Evolutionary conservation across 2,797 vertebrate genomes (phyloP).

Genomic region (Spondyliosoma cantharus): DNA sequence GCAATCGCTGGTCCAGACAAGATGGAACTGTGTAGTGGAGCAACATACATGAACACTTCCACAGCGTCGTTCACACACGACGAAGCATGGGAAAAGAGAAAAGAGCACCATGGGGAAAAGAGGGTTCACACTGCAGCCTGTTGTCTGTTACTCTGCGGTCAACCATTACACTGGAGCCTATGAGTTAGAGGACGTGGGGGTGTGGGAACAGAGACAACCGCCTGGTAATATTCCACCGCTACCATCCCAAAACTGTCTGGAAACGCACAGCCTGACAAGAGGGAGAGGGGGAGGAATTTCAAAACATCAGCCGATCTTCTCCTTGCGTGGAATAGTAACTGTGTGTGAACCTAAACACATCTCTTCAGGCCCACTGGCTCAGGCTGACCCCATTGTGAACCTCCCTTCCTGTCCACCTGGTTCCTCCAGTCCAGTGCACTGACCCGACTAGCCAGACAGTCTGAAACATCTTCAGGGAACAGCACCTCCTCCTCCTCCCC

Average conservation of each 20-base stretch:
- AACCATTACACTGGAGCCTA: slow-evolving; percentile 68
- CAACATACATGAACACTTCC: slow-evolving; percentile 16
- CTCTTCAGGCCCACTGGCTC: slow-evolving; percentile 45
- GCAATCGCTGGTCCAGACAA: slow-evolving; percentile 52
- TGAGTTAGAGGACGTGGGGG: slow-evolving; percentile 72
- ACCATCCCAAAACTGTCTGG: slow-evolving; percentile 56
- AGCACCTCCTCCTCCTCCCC: slow-evolving; percentile 37
- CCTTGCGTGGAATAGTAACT: slow-evolving; percentile 21
- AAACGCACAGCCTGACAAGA: slow-evolving; percentile 41
- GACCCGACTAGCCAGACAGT: slow-evolving; percentile 71
- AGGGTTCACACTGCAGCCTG: slow-evolving; percentile 50
- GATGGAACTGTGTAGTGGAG: slow-evolving; percentile 33
- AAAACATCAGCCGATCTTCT: slow-evolving; percentile 26
- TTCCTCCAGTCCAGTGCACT: slow-evolving; percentile 58
- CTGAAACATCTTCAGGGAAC: slow-evolving; percentile 78
- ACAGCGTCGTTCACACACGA: slow-evolving; percentile 7
- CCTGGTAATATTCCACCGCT: slow-evolving; percentile 64
- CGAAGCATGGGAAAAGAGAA: slow-evolving; percentile 59
- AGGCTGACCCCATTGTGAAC: slow-evolving; percentile 55
- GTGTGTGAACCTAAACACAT: slow-evolving; percentile 58
- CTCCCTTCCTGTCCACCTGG: slow-evolving; percentile 71
- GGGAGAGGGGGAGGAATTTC: slow-evolving; percentile 23
- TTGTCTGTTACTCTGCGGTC: slow-evolving; percentile 69
- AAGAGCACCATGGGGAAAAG: slow-evolving; percentile 58
- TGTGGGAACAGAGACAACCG: slow-evolving; percentile 74